phyloP scores from a whole-genome alignment of 2,888 invertebrate species.

The Tetheella fluctuosa region DNA sequence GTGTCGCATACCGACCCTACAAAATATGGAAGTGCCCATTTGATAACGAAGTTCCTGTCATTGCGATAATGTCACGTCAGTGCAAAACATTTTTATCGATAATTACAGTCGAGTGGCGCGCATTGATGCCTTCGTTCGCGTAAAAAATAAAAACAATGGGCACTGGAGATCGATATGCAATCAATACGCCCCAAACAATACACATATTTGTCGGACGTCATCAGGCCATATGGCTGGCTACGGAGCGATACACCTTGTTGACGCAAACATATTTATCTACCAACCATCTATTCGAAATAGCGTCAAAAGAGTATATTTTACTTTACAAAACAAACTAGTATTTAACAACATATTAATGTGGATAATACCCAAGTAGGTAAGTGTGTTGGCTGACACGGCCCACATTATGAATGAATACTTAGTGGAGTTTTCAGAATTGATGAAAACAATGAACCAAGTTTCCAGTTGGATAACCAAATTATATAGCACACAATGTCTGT shows the following conservation, averaged over 20 bases:
- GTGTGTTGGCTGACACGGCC: conserved; percentile 1
- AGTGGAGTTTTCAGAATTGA: conserved; percentile 3
- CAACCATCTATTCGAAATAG: neutral
- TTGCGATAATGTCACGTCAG: conserved; percentile 38
- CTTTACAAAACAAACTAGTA: neutral
- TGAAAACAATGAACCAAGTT: neutral
- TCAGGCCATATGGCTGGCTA: conserved; percentile 18
- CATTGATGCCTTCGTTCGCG: conserved; percentile 22
- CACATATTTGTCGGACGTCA: conserved; percentile 17
- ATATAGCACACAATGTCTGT: neutral
- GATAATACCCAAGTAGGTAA: neutral
- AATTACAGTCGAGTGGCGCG: conserved; percentile 27
- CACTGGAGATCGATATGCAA: neutral
- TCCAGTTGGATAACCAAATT: neutral
- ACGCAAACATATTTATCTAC: conserved; percentile 5
- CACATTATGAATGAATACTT: conserved; percentile 3
- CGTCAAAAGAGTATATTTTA: neutral
- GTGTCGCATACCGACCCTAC: conserved; percentile 17
- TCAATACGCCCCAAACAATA: conserved; percentile 19
- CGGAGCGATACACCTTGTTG: conserved; percentile 7
- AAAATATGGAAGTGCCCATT: conserved; percentile 42
- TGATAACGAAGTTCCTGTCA: conserved; percentile 59
- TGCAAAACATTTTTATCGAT: conserved; percentile 39
- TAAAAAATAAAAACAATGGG: conserved; percentile 10
- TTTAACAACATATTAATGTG: neutral